Evolutionary conservation across 2,888 invertebrate genomes (phyloP).

Genomic region (Noctua fimbriata): DNA sequence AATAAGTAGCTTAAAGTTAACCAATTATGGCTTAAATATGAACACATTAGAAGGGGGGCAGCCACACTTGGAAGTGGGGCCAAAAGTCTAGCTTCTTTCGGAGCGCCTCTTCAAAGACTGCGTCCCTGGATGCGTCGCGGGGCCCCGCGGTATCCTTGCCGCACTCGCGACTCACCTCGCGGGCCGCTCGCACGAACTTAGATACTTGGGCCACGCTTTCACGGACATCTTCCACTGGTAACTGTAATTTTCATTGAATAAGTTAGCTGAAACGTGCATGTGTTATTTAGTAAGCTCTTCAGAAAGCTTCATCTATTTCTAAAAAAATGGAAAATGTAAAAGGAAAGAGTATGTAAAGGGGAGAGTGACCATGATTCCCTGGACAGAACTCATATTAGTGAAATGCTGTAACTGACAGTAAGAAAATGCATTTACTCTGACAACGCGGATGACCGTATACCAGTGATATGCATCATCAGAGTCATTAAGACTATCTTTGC

Average conservation of each 20-base stretch:
- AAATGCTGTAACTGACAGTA: not conserved
- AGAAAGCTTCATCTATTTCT: not conserved
- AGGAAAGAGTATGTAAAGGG: not conserved
- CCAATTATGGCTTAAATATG: slow-evolving; percentile 65
- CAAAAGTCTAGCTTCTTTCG: slow-evolving; percentile 90
- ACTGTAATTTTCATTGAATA: slow-evolving; percentile 63
- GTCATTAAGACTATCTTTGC: not conserved
- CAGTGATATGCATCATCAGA: not conserved
- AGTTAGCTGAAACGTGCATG: not conserved
- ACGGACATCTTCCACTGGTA: slow-evolving; percentile 84
- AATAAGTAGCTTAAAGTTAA: slow-evolving; percentile 57
- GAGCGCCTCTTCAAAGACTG: slow-evolving; percentile 84
- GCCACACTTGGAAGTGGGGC: slow-evolving; percentile 89
- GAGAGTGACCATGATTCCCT: not conserved
- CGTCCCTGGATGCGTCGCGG: slow-evolving; percentile 86
- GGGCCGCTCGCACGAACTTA: slow-evolving; percentile 82
- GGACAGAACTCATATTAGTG: not conserved
- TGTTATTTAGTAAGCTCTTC: not conserved
- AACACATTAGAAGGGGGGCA: slow-evolving; percentile 89
- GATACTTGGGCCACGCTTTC: slow-evolving; percentile 87
- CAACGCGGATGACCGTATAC: not conserved
- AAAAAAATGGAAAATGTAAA: not conserved
- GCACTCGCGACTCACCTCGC: slow-evolving; percentile 83
- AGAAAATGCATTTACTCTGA: not conserved
- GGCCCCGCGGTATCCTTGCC: slow-evolving; percentile 80